Evolutionary conservation across 2,888 invertebrate species (phyloP), one percentile per base, ranked within the genome.

Genomic region (Drosophila subquinaria): DNA sequence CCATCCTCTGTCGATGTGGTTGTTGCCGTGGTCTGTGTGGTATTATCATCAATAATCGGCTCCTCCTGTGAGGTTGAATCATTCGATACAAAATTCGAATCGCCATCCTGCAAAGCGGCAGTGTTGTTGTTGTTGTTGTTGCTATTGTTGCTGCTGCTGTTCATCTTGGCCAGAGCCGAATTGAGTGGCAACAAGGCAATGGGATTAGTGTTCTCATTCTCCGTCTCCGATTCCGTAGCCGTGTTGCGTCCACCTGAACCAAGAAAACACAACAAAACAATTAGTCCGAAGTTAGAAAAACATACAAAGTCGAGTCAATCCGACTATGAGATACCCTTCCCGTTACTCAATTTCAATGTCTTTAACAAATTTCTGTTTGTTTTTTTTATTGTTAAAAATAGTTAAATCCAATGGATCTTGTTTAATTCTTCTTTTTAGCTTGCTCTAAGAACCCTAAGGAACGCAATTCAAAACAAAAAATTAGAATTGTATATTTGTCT

Each of bases 21-120:
- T 15, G 94, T 93, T 27, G 94, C 89, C 93, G 76, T 94, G 93
- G 79, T 94, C 93, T 68, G 94, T 93, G 90, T 94, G 93, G 84
- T 93, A 86, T 78, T 94, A 92, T 78, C 92, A 91, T 77, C 92
- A 50, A 91, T 90, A 50, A 89, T 92, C 13, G 91, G 90, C 75
- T 92, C 92, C 76, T 92, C 92, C 76, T 92, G 90, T 68, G 92
- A 92, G 78, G 91, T 92, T 73, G 92, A 92, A 82, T 92, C 92
- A 73, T 92, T 92, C 63, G 92, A 91, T 33, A 92, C 87, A 48
- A 92, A 92, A 76, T 92, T 92, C 17, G 92, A 92, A 68, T 92
- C 92, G 66, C 90, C 91, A 71, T 91, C 91, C 64, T 87, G 90
- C 68, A 84, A 61, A 20, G 75, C 76, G 56, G 74, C 56, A 55